Percentiles rank a stretch among this genome's conserved stretches.
phyloP scores from a whole-genome alignment of 2,113 vertebrate species.

The Hemiscyllium ocellatum region DNA sequence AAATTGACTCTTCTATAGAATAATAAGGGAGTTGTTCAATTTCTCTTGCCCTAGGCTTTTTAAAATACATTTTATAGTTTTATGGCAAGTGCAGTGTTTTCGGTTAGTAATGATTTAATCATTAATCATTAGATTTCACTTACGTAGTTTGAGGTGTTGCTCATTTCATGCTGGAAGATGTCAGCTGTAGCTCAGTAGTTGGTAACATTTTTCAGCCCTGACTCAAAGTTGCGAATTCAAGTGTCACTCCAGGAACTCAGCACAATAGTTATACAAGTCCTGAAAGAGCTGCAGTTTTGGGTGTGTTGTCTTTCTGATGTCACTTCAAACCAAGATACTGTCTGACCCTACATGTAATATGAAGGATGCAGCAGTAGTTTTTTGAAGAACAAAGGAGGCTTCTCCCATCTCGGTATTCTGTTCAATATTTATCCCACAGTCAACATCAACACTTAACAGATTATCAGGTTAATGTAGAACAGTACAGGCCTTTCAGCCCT shows the following conservation, averaged over 20 bases:
- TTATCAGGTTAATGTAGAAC: too few species aligned
- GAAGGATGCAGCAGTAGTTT: not conserved
- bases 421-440: not conserved
- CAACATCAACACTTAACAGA: not conserved
- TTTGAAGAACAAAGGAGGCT: not conserved
- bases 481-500: too few species aligned
- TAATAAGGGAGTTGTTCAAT: not conserved
- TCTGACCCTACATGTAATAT: not conserved
- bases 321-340: not conserved
- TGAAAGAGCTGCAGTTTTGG: not conserved
- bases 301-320: not conserved
- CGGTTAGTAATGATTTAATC: not conserved
- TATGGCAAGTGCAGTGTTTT: not conserved
- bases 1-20: not conserved
- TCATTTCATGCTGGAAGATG: not conserved
- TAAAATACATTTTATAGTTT: not conserved
- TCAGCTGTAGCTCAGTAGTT: not conserved
- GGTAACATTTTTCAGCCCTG: not conserved
- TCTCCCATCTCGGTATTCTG: not conserved
- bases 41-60: not conserved
- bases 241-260: not conserved
- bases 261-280: not conserved
- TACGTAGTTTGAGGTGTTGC: not conserved
- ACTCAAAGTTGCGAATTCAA: not conserved
- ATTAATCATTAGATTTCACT: not conserved